Evolutionary conservation across 2,113 vertebrate genomes (phyloP).

Genomic region (Thamnaconus septentrionalis): DNA sequence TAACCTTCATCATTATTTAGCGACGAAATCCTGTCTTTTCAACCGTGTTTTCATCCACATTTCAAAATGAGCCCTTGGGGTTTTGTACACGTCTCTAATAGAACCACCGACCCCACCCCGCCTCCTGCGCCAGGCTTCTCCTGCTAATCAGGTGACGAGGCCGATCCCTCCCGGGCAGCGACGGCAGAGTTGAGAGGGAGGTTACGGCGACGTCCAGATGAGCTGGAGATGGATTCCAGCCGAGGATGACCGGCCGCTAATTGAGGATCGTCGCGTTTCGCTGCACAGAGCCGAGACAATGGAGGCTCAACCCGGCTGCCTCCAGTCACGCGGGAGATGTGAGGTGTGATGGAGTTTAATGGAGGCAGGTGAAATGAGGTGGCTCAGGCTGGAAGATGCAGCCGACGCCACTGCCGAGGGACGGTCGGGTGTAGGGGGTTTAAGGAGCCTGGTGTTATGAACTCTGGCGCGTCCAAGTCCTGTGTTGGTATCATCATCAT

Average conservation of each 20-base stretch:
- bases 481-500: no score
- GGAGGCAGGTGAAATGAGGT: slow-evolving; percentile 60
- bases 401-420: slow-evolving; percentile 44
- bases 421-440: slow-evolving; percentile 45
- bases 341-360: slow-evolving; percentile 58
- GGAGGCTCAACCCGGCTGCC: slow-evolving; percentile 49
- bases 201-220: slow-evolving; percentile 51
- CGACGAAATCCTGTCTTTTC: no score
- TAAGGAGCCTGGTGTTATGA: slow-evolving; percentile 46
- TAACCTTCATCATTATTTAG: no score
- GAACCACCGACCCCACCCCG: no score
- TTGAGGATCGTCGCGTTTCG: slow-evolving; percentile 64
- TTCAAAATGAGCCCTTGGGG: no score
- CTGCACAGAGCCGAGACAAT: slow-evolving; percentile 37
- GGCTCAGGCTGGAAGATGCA: slow-evolving; percentile 53
- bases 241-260: slow-evolving; percentile 70
- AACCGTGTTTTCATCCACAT: no score
- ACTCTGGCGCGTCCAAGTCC: slow-evolving; percentile 40
- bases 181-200: slow-evolving; percentile 59
- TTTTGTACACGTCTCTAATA: no score
- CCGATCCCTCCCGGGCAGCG: slow-evolving; percentile 61
- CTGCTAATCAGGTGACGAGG: slow-evolving; percentile 44
- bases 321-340: slow-evolving; percentile 50
- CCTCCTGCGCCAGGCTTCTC: no score
- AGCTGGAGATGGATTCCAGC: slow-evolving; percentile 64